These are phyloP conservation scores for Drosophila bunnanda DNA, from an alignment of 2,888 invertebrate genomes.

Conservation along the genomic window DNA sequence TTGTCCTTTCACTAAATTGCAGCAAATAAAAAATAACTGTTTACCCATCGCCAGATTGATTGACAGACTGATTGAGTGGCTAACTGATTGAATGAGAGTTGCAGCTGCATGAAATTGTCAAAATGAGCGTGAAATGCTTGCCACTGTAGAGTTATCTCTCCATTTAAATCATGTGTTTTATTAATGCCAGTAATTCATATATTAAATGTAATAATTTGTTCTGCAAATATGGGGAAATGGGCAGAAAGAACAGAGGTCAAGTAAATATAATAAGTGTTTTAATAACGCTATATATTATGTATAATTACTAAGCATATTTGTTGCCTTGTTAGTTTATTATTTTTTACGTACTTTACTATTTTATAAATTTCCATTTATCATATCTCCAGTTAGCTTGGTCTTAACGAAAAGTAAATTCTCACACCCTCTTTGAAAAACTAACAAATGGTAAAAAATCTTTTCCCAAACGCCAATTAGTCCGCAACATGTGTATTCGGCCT, in stretches of 20 bases:
- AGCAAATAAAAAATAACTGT: conserved; percentile 46
- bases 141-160: conserved; percentile 14
- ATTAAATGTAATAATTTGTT: conserved; percentile 37
- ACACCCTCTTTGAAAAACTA: conserved; percentile 36
- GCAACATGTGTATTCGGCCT: conserved; percentile 52
- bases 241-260: background rate
- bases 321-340: background rate
- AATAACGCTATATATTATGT: background rate
- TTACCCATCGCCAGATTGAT: conserved; percentile 53
- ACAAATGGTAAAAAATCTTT: conserved; percentile 45
- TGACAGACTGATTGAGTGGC: conserved; percentile 47
- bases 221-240: conserved; percentile 20
- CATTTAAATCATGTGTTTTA: conserved; percentile 34
- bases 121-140: conserved; percentile 46
- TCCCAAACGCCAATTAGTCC: conserved; percentile 67
- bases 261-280: background rate
- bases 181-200: conserved; percentile 41
- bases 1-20: conserved; percentile 60
- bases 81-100: conserved; percentile 41
- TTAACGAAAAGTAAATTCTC: conserved; percentile 32
- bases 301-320: background rate
- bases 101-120: conserved; percentile 47
- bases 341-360: background rate
- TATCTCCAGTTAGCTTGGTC: conserved; percentile 1
- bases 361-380: background rate